Percentiles rank a stretch among this genome's conserved stretches.
These are phyloP conservation scores for Echeneis naucrates DNA, from an alignment of 2,797 vertebrate genomes.

Conservation along the genomic window DNA sequence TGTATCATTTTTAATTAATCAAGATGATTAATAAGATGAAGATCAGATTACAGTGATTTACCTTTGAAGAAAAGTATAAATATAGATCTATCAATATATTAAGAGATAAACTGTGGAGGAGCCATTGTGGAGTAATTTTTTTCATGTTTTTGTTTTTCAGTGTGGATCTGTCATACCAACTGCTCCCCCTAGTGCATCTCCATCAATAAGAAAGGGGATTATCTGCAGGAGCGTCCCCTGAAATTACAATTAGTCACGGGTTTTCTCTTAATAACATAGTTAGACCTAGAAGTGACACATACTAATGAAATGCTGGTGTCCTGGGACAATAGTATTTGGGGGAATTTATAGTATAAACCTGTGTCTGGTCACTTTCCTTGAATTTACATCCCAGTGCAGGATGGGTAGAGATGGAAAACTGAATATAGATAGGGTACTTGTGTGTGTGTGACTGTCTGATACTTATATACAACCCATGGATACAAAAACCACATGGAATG, in stretches of 20 bases:
- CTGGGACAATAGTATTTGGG: conserved; percentile 40
- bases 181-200: conserved; percentile 58
- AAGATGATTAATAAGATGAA: neutral
- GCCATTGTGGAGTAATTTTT: too few relatives aligned
- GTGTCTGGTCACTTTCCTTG: conserved; percentile 68
- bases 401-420: conserved; percentile 43
- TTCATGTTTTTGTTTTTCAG: too few relatives aligned
- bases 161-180: conserved; percentile 49
- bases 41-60: neutral
- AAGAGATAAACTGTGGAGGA: conserved; percentile 6
- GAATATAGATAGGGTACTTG: too few relatives aligned
- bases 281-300: conserved; percentile 69
- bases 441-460: conserved; percentile 22
- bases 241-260: conserved; percentile 78
- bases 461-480: conserved; percentile 15
- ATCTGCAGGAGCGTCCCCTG: conserved; percentile 73
- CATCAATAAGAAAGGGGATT: conserved; percentile 72
- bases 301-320: conserved; percentile 67
- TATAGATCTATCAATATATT: conserved; percentile 1
- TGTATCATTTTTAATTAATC: neutral
- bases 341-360: conserved; percentile 64
- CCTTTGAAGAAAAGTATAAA: neutral
- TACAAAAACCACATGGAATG: conserved; percentile 7
- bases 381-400: conserved; percentile 65
- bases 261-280: conserved; percentile 70